These are phyloP conservation scores for Micrasema longulum DNA, from an alignment of 1,140 invertebrate species.

Conservation along the genomic window DNA sequence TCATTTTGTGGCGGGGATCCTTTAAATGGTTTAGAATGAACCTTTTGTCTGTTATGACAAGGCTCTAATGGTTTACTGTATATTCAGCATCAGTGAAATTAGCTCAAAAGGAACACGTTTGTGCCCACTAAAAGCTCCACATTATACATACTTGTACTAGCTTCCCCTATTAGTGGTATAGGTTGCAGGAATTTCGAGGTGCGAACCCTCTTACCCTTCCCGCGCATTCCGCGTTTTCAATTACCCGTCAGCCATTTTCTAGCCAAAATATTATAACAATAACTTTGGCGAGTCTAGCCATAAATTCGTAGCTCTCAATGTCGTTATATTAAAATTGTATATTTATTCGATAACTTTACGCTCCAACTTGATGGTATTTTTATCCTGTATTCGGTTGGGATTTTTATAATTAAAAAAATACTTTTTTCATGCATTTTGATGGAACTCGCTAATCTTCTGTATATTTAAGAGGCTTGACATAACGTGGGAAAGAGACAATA, in stretches of 20 bases:
- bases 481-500: no score
- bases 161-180: background rate
- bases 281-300: no score
- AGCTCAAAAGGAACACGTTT: slow-evolving; percentile 6
- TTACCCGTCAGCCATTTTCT: slow-evolving; percentile 5
- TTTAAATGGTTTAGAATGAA: slow-evolving; percentile 23
- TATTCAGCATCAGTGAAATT: slow-evolving; percentile 32
- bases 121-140: slow-evolving; percentile 5
- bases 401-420: no score
- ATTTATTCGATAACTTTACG: no score
- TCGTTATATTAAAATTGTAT: no score
- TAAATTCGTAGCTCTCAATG: no score
- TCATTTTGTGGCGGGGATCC: slow-evolving; percentile 22
- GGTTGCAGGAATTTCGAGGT: slow-evolving; percentile 5
- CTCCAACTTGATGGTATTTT: no score
- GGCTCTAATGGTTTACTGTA: slow-evolving; percentile 34
- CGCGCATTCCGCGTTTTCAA: slow-evolving; percentile 16
- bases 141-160: background rate
- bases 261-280: no score
- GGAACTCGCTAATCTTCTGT: no score
- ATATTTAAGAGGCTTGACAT: no score
- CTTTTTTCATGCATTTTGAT: no score
- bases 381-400: no score
- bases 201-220: slow-evolving; percentile 5
- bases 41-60: slow-evolving; percentile 34